Evolutionary conservation across 2,113 vertebrate species (phyloP).

Genomic region (Rhombomys opimus): DNA sequence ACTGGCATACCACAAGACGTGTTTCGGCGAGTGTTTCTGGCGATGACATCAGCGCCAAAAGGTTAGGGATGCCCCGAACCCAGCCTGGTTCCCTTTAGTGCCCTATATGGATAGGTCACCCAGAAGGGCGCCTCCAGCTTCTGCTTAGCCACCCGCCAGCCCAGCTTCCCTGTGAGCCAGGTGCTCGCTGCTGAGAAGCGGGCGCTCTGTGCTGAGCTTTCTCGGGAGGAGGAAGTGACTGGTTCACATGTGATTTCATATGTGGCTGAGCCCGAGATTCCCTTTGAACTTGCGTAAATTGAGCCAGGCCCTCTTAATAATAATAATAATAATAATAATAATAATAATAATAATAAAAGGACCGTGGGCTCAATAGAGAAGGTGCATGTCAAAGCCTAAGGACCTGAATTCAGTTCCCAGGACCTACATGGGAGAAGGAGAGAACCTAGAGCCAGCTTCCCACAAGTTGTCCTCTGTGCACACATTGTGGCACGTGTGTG

Average conservation of each 20-base stretch:
- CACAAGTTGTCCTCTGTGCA: background rate
- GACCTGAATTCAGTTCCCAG: too few species aligned
- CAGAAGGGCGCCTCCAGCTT: background rate
- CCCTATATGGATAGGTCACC: conserved; percentile 78
- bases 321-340: too few species aligned
- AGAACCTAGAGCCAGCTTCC: background rate
- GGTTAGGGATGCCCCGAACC: conserved; percentile 80
- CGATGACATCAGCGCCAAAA: conserved; percentile 74
- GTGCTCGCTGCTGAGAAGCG: background rate
- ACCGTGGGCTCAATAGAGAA: background rate
- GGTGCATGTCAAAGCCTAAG: background rate
- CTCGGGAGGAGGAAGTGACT: background rate
- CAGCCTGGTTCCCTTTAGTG: conserved; percentile 73
- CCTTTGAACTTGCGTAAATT: background rate
- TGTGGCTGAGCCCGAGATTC: background rate
- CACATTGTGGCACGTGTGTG: background rate
- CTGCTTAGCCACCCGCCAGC: conserved; percentile 12
- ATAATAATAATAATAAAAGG: background rate
- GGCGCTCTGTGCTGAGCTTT: background rate
- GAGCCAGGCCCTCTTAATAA: background rate
- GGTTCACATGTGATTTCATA: background rate
- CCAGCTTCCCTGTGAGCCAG: conserved; percentile 24
- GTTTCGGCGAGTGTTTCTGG: conserved; percentile 43
- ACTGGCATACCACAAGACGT: conserved; percentile 38
- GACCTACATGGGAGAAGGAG: background rate